Percentiles rank a stretch among this genome's conserved stretches.
These are phyloP conservation scores for Synanthedon formicaeformis DNA, from an alignment of 2,888 invertebrate genomes.

Conservation along the genomic window DNA sequence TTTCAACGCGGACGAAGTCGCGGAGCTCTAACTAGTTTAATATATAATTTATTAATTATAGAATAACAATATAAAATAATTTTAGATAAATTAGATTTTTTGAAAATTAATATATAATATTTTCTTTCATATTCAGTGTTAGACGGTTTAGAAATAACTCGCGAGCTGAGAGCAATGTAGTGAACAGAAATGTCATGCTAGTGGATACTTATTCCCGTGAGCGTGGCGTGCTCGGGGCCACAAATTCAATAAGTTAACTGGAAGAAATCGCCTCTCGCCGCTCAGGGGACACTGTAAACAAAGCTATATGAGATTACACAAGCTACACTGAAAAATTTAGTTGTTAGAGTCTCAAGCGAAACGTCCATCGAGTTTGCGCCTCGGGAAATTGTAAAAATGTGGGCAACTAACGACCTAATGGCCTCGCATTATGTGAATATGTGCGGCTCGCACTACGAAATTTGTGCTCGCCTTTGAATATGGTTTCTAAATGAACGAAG, in stretches of 20 bases:
- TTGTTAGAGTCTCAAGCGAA: constrained; percentile 1
- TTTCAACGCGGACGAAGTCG: too few species aligned
- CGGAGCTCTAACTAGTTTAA: too few species aligned
- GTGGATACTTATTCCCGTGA: neutral
- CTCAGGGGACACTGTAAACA: constrained; percentile 18
- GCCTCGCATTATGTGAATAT: constrained; percentile 5
- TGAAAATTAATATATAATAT: too few species aligned
- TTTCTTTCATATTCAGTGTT: too few species aligned
- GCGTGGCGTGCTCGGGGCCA: constrained; percentile 5
- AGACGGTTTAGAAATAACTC: too few species aligned
- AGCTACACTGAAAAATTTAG: constrained; percentile 4
- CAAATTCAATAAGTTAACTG: constrained; percentile 23
- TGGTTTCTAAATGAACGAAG: too few species aligned
- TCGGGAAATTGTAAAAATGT: constrained; percentile 37
- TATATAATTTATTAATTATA: too few species aligned
- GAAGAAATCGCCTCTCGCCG: constrained; percentile 14
- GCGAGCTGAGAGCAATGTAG: too few species aligned
- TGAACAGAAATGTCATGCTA: neutral
- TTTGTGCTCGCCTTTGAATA: too few species aligned
- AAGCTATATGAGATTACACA: constrained; percentile 22
- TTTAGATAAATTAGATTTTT: too few species aligned
- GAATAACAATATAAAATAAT: too few species aligned
- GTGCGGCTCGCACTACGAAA: neutral
- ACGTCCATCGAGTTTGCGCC: constrained; percentile 1
- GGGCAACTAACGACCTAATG: constrained; percentile 23